Base-by-base conservation (phyloP, 2,113 vertebrate species). In the Hydropotes inermis region DNA sequence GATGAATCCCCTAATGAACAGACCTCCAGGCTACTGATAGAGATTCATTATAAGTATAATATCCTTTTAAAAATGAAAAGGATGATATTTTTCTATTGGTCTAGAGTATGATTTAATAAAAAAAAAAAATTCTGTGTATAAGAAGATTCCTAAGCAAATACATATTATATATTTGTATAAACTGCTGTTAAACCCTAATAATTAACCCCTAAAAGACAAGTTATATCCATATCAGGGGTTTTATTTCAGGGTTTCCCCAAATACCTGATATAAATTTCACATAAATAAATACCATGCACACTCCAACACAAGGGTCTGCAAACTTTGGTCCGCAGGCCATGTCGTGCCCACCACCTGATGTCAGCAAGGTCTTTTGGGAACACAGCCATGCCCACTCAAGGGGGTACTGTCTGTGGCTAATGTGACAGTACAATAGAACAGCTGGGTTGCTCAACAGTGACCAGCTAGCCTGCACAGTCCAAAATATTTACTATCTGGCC, bases 1-100 rank as follows among this genome's bases (percentile, higher is more conserved):
- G 97, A 96, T 21, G 82, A 91, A 88, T 93, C 39, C 88, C 47
- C 58, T 82, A 89, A 90, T 47, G 89, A 70, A 79, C 15, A 96
- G 55, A 43, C 61, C 93, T 87, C 57, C n/a, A 87, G 94, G 94
- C 88, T 91, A 91, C 79, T 74, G 84, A 96, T 30, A 87, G 6
- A 84, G 89, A 94, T 58, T 97, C 82, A 93, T 87, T 91, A 10
- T 87, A 61, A 94, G 78, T 50, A 47, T 21, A 6, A 52, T 25
- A 85, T 36, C 90, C 57, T 79, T 92, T 76, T 78, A 89, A 92
- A 86, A 91, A 89, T 88, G 74, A 90, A 92, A 94, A 92, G 45
- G 45, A 15, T 91, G 45, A 23, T 81, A 92, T 61, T 92, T 91
- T 92, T 64, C 64, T 95, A 47, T 27, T 57, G 12, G 25, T 70